phyloP scores from a whole-genome alignment of 1,140 invertebrate genomes.

The Nilaparvata lugens region DNA sequence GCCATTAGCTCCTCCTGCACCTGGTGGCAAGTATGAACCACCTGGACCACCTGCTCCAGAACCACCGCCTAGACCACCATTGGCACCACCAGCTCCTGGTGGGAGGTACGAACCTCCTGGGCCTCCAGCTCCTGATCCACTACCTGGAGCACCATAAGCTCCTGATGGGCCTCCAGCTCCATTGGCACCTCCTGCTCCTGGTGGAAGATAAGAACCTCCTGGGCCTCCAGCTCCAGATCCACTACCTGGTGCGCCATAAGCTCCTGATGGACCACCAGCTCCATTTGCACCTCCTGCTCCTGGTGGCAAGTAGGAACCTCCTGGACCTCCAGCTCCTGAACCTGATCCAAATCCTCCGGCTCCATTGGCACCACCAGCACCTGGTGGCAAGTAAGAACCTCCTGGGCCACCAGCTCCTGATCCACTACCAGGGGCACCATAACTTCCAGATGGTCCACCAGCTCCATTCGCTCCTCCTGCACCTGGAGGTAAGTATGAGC shows the following conservation, averaged over 20 bases:
- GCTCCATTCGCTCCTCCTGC: not conserved
- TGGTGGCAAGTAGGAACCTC: not conserved
- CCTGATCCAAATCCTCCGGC: not conserved
- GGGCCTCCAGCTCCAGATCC: conserved; percentile 1
- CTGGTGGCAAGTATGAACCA: not conserved
- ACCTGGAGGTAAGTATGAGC: not conserved
- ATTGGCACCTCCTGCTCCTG: not conserved
- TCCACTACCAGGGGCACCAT: not conserved
- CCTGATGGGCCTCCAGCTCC: not conserved
- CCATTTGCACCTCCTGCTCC: not conserved
- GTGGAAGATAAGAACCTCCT: not conserved
- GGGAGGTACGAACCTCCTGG: not conserved
- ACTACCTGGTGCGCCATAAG: not conserved
- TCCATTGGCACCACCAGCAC: not conserved
- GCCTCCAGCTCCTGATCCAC: not conserved
- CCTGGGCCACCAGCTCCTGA: conserved; percentile 1
- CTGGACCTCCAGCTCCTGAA: not conserved
- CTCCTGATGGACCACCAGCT: not conserved
- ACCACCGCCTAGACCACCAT: not conserved
- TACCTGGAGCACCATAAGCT: not conserved
- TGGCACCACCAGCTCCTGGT: not conserved
- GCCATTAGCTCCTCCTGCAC: not conserved
- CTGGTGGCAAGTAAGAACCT: conserved; percentile 1
- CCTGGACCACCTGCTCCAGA: not conserved
- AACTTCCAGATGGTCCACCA: not conserved